Percentiles rank a stretch among this genome's conserved stretches.
Evolutionary conservation across 2,113 vertebrate species (phyloP).

Genomic region (Glaucidium brasilianum): DNA sequence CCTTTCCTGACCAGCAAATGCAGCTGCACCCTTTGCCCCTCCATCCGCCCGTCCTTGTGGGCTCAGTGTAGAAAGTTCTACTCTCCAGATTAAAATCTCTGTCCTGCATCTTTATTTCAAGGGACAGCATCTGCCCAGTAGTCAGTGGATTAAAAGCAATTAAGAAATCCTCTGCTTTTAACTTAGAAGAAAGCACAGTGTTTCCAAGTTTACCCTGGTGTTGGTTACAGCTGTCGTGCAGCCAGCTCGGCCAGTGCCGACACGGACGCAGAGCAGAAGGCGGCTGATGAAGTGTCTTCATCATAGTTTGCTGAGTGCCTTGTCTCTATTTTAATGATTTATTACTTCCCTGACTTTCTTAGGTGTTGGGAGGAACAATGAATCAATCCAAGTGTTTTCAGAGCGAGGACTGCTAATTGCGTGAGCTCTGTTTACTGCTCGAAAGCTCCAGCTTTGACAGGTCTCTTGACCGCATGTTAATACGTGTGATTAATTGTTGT

Average conservation of each 20-base stretch:
- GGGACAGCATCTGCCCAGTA: accelerated
- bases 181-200: neutral
- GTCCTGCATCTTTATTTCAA: neutral
- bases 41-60: neutral
- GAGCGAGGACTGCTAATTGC: constrained; percentile 18
- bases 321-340: constrained; percentile 40
- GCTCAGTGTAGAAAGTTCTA: neutral
- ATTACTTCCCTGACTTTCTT: constrained; percentile 24
- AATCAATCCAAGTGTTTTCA: neutral
- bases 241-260: neutral
- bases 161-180: neutral
- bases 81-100: neutral
- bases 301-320: neutral
- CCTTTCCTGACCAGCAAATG: neutral
- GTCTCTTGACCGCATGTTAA: constrained; percentile 25
- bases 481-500: constrained; percentile 16
- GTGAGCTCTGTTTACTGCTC: neutral
- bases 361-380: constrained; percentile 3
- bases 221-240: neutral
- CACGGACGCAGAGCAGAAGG: neutral
- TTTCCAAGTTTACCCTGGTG: neutral
- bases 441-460: neutral
- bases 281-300: constrained; percentile 14
- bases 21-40: neutral
- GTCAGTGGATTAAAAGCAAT: neutral